phyloP scores from a whole-genome alignment of 2,888 invertebrate species.

The Hymenopus coronatus region DNA sequence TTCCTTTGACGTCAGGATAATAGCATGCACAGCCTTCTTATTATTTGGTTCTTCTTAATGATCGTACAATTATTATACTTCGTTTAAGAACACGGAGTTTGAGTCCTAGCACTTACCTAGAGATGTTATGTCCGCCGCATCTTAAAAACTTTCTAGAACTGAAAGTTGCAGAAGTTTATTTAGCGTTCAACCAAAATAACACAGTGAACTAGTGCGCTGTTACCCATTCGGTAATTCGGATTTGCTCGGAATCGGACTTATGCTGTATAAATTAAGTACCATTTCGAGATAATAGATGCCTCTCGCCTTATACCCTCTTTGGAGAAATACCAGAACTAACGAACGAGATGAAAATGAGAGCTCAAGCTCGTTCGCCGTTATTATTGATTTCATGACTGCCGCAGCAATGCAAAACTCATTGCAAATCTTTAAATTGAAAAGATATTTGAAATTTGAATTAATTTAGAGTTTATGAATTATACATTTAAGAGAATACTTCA shows the following conservation, averaged over 20 bases:
- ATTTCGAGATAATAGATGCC: neutral
- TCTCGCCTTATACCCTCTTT: neutral
- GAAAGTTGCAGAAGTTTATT: neutral
- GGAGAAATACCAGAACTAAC: neutral
- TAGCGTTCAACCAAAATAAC: neutral
- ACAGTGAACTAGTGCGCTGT: neutral
- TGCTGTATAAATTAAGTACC: neutral
- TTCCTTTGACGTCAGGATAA: neutral
- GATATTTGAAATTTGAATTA: neutral
- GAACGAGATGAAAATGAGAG: neutral
- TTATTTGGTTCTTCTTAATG: neutral
- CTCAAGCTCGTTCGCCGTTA: neutral
- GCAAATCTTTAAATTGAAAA: neutral
- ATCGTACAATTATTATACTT: neutral
- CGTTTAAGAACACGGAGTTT: neutral
- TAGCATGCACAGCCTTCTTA: neutral
- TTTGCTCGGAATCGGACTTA: neutral
- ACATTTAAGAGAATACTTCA: neutral
- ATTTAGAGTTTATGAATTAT: neutral
- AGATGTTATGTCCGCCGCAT: neutral
- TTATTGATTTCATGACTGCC: neutral
- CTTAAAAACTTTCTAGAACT: neutral
- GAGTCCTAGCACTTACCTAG: neutral
- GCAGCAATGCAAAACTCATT: neutral
- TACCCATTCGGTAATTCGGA: neutral